A percentile compares a stretch with the other conserved stretches of the same genome.
Conservation (phyloP, 53 echinoderm and acorn worm genomes). For the Echinometra lucunter region DNA sequence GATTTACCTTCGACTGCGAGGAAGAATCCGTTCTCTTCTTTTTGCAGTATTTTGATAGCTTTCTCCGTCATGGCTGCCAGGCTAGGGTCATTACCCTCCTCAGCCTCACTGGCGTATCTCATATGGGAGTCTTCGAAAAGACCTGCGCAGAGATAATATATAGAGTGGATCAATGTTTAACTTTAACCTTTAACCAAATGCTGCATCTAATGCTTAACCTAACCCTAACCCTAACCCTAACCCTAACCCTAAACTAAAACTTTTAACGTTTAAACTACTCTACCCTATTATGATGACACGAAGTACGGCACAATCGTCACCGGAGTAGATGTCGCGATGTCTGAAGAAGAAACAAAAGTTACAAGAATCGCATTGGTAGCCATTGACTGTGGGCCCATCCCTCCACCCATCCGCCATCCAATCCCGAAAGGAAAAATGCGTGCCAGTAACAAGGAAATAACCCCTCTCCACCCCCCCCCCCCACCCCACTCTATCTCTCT, state of each 20-base stretch:
- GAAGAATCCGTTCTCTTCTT: conserved; percentile 69
- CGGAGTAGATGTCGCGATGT: too few relatives aligned
- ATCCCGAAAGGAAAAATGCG: too few relatives aligned
- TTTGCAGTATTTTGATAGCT: conserved; percentile 67
- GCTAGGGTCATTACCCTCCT: conserved; percentile 57
- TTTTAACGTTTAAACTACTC: too few relatives aligned
- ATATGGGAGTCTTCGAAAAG: conserved; percentile 66
- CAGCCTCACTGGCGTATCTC: conserved; percentile 68
- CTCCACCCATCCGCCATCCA: background rate
- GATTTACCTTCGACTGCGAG: conserved; percentile 71
- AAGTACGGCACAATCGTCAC: too few relatives aligned
- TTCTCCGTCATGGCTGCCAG: conserved; percentile 64
- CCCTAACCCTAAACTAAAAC: too few relatives aligned
- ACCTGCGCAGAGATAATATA: too few relatives aligned
- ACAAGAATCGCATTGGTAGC: background rate
- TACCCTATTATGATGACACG: too few relatives aligned
- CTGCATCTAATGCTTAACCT: too few relatives aligned
- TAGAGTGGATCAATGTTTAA: too few relatives aligned
- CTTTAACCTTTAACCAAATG: too few relatives aligned
- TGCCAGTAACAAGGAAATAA: too few relatives aligned
- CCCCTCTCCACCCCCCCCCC: background rate
- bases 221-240: too few relatives aligned
- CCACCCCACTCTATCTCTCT: background rate
- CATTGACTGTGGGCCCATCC: background rate
- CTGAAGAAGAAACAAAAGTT: background rate